phyloP scores from a whole-genome alignment of 1,140 invertebrate genomes.

The Trichogramma pretiosum region DNA sequence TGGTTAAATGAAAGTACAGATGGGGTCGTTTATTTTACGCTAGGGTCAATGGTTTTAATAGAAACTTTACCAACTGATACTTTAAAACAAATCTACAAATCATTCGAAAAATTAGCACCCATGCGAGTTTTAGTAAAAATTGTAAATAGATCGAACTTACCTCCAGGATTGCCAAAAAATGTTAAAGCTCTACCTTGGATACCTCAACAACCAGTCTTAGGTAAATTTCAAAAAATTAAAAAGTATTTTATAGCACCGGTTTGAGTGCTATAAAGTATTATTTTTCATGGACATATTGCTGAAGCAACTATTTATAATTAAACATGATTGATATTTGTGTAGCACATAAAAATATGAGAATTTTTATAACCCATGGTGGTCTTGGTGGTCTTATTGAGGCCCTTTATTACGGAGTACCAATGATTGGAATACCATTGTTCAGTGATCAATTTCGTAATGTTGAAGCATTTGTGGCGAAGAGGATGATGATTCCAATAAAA shows the following conservation, averaged over 20 bases:
- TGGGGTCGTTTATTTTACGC: constrained; percentile 61
- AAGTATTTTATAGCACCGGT: no score
- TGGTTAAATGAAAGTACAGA: constrained; percentile 55
- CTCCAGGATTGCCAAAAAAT: neutral
- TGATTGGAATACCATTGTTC: constrained; percentile 53
- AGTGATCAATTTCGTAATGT: constrained; percentile 51
- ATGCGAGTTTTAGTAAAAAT: neutral
- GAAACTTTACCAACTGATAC: constrained; percentile 47
- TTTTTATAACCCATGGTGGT: constrained; percentile 4
- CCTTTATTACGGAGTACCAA: constrained; percentile 48
- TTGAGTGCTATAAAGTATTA: no score
- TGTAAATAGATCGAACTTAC: neutral
- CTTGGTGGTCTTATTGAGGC: constrained; percentile 21
- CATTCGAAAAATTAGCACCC: neutral
- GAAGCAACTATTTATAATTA: neutral
- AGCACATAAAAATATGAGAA: constrained; percentile 1
- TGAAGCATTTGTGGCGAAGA: constrained; percentile 28
- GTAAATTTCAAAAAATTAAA: constrained; percentile 32
- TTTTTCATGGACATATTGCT: neutral
- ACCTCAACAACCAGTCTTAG: constrained; percentile 53
- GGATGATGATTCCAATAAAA: neutral
- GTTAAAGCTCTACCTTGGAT: constrained; percentile 46
- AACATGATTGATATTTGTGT: neutral
- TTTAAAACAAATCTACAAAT: neutral
- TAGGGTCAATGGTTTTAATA: constrained; percentile 56